These are phyloP conservation scores for Drosophila navojoa DNA, from an alignment of 1,140 invertebrate species.

Conservation along the genomic window DNA sequence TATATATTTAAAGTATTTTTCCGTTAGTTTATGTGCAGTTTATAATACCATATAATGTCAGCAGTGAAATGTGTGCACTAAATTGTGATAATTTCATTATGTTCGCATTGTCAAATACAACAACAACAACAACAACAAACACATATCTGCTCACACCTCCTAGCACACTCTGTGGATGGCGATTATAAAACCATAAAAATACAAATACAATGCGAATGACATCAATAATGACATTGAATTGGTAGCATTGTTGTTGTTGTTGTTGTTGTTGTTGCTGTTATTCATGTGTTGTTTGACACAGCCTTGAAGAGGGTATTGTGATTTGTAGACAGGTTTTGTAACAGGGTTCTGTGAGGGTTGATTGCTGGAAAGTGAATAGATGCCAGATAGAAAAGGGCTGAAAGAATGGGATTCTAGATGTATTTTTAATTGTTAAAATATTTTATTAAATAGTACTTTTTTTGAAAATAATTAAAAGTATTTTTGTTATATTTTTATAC, in stretches of 20 bases:
- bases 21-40: background rate
- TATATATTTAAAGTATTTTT: too few relatives aligned
- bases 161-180: conserved; percentile 14
- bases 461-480: too few relatives aligned
- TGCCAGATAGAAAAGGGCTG: background rate
- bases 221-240: conserved; percentile 82
- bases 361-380: too few relatives aligned
- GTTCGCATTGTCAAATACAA: conserved; percentile 24
- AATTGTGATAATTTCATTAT: conserved; percentile 68
- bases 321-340: background rate
- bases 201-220: conserved; percentile 66
- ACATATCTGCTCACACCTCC: background rate
- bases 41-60: conserved; percentile 1
- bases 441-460: too few relatives aligned
- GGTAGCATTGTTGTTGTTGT: conserved; percentile 2
- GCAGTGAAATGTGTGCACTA: conserved; percentile 13
- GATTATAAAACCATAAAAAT: conserved; percentile 67
- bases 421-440: too few relatives aligned
- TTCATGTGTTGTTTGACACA: conserved; percentile 8
- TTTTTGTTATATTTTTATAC: too few relatives aligned
- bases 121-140: background rate
- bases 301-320: conserved; percentile 8
- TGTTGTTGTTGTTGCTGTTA: conserved; percentile 16
- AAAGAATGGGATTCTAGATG: too few relatives aligned
- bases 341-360: background rate